These are phyloP conservation scores for Melanchra persicariae DNA, from an alignment of 2,888 invertebrate genomes.

Conservation along the genomic window DNA sequence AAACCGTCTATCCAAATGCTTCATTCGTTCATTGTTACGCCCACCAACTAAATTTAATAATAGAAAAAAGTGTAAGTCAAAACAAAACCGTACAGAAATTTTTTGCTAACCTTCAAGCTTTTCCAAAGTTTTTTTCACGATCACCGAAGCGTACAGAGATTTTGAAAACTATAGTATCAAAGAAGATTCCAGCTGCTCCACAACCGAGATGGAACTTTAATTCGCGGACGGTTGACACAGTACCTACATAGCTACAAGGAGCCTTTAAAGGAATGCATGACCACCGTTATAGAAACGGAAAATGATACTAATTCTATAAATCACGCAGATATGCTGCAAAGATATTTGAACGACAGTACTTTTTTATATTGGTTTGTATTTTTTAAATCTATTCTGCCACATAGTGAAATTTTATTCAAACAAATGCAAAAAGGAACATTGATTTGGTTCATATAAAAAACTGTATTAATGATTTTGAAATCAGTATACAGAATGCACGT, in stretches of 20 bases:
- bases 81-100: slow-evolving; percentile 15
- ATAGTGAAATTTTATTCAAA: slow-evolving; percentile 3
- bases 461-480: slow-evolving; percentile 3
- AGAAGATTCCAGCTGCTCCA: not conserved
- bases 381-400: slow-evolving; percentile 13
- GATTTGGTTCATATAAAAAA: slow-evolving; percentile 6
- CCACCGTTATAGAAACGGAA: not conserved
- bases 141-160: not conserved
- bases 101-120: slow-evolving; percentile 16
- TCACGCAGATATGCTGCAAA: not conserved
- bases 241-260: not conserved
- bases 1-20: not conserved
- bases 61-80: not conserved
- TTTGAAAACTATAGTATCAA: slow-evolving; percentile 8
- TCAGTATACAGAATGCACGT: slow-evolving; percentile 6
- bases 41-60: no score
- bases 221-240: not conserved
- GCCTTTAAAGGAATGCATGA: slow-evolving; percentile 1
- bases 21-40: no score
- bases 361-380: slow-evolving; percentile 4
- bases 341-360: slow-evolving; percentile 3
- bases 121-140: slow-evolving; percentile 12
- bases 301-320: slow-evolving; percentile 7
- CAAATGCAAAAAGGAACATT: slow-evolving; percentile 1
- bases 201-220: slow-evolving; percentile 1